Evolutionary conservation across 2,888 invertebrate genomes (phyloP), one percentile per base, ranked within the genome.

Genomic region (Ormyrus labotus): DNA sequence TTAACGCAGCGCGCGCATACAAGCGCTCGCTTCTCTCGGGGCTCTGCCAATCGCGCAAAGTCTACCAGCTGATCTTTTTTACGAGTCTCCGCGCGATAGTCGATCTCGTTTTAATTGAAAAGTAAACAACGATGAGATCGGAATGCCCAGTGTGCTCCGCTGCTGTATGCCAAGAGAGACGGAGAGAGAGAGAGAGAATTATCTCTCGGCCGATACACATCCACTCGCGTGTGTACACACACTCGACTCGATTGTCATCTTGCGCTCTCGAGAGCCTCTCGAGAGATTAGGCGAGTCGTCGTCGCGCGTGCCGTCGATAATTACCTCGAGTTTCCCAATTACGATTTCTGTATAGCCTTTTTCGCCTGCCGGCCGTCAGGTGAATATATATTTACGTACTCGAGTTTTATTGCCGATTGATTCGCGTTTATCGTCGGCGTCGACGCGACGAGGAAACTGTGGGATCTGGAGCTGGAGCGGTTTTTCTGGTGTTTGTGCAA

Each of bases 21-120:
- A 13, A 13, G 75, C 72, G 55, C 65, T 78, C 51, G 5, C 34
- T 19, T 19, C 34, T 34, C 34, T 34, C 3, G 3, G 34, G 45
- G 55, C 64, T 48, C 50, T 19, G 48, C 34, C 63, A 9, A 63
- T 55, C 50, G n/a, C 47, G 6, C 45, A 6, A 61, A 13, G n/a
- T 47, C 11, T 51, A 65, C 55, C 55, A 55, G 6, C 55, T 58
- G 53, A 11, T 60, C 70, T 67, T 80, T 67, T 75, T 65, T 65
- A 53, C 45, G 50, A n/a, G 34, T 53, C 55, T 70, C 71, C 50
- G 10, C 13, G 55, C 10, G 61, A 80, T 74, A 74, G 19, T 48
- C 61, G 79, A 82, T 79, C 81, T 72, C 63, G 55, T 61, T 72
- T 79, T 75, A 79, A 82, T 82, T 82, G 81, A 79, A 76, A 73